Conservation (phyloP, 2,797 vertebrate species). For the Crenichthys baileyi region DNA sequence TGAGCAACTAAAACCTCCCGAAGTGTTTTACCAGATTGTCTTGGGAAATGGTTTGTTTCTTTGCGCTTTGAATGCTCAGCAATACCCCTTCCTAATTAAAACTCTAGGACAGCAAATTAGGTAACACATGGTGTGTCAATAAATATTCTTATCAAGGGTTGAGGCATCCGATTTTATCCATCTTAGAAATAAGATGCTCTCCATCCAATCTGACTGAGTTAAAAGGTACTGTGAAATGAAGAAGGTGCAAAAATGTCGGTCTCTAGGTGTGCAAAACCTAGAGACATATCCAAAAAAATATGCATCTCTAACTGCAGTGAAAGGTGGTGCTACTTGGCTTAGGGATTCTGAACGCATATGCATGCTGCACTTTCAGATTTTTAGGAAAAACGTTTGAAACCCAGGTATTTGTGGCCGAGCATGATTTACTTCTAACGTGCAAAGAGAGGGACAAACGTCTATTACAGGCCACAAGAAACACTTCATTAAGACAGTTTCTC, state of each 20-base stretch:
- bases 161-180: neutral
- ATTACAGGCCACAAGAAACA: neutral
- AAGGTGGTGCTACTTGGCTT: neutral
- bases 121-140: neutral
- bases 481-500: neutral
- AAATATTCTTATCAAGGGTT: neutral
- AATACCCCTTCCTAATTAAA: neutral
- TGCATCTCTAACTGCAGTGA: neutral
- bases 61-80: neutral
- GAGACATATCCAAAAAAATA: neutral
- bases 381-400: neutral
- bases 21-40: neutral
- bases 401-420: neutral
- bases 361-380: neutral
- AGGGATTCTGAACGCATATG: neutral
- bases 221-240: neutral
- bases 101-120: neutral
- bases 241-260: neutral
- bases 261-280: neutral
- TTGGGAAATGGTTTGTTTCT: neutral
- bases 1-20: neutral
- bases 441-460: neutral
- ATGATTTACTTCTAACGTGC: neutral
- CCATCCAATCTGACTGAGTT: neutral
- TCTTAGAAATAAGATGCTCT: neutral